Evolutionary conservation across 2,113 vertebrate species (phyloP).

Genomic region (Microtus oregoni): DNA sequence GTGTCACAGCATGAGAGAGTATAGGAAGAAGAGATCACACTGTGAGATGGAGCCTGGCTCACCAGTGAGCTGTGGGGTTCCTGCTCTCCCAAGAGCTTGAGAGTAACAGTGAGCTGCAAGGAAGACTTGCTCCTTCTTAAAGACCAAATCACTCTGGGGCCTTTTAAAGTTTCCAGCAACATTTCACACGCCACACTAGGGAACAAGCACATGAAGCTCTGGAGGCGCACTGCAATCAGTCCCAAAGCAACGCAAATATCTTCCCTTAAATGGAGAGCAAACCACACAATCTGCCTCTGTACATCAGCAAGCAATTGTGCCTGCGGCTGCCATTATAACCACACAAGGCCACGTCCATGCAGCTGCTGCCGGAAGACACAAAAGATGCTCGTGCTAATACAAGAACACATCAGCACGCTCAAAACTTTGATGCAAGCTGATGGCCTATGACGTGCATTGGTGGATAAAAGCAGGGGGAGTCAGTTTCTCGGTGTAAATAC

Average conservation of each 20-base stretch:
- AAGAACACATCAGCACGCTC: fast-evolving
- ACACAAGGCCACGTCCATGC: background rate
- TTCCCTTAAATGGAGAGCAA: background rate
- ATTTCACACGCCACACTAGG: background rate
- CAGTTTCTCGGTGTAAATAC: no score
- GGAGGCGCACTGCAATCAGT: background rate
- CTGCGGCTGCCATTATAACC: background rate
- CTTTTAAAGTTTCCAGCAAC: background rate
- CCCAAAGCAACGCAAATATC: background rate
- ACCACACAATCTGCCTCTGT: background rate
- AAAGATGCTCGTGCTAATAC: background rate
- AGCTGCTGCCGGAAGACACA: background rate
- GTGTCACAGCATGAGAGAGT: background rate
- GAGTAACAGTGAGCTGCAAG: background rate
- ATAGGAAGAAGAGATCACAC: background rate
- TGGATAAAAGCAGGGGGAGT: background rate
- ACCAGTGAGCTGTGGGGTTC: no score
- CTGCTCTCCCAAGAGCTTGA: background rate
- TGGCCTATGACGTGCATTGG: background rate
- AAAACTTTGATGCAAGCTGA: background rate
- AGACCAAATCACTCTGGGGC: background rate
- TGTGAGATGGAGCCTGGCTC: background rate
- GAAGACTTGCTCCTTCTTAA: background rate
- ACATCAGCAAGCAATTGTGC: background rate
- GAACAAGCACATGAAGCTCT: background rate